phyloP scores from a whole-genome alignment of 2,797 vertebrate species.

The Sitta carolinensis region DNA sequence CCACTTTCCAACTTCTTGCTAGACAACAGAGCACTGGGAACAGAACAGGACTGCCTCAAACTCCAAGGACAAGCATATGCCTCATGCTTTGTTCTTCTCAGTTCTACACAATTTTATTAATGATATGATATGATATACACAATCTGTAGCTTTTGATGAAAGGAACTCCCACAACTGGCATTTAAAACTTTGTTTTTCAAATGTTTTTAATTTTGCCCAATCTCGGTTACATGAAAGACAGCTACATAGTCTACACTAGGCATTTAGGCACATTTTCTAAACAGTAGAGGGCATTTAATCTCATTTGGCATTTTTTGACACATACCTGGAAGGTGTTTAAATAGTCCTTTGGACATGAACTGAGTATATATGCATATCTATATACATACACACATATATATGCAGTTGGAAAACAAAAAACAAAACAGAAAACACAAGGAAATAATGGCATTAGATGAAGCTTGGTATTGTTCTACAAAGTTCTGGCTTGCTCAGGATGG shows the following conservation, averaged over 20 bases:
- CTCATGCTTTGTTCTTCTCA: background rate
- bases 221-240: background rate
- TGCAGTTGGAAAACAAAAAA: background rate
- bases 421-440: background rate
- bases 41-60: background rate
- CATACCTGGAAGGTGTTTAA: background rate
- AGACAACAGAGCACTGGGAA: background rate
- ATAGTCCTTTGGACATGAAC: background rate
- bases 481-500: background rate
- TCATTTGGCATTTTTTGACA: background rate
- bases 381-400: rapidly evolving
- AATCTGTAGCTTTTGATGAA: background rate
- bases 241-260: background rate
- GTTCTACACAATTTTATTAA: background rate
- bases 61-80: background rate
- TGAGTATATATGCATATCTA: background rate
- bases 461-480: background rate
- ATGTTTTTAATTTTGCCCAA: background rate
- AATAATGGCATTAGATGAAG: background rate
- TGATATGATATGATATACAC: background rate
- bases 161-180: background rate
- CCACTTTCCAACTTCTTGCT: background rate
- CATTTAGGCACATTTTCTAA: background rate
- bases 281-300: background rate
- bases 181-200: background rate